A percentile compares a stretch with the other conserved stretches of the same genome.
phyloP scores from a whole-genome alignment of 2,888 invertebrate species.

The Ectropis crepuscularia region DNA sequence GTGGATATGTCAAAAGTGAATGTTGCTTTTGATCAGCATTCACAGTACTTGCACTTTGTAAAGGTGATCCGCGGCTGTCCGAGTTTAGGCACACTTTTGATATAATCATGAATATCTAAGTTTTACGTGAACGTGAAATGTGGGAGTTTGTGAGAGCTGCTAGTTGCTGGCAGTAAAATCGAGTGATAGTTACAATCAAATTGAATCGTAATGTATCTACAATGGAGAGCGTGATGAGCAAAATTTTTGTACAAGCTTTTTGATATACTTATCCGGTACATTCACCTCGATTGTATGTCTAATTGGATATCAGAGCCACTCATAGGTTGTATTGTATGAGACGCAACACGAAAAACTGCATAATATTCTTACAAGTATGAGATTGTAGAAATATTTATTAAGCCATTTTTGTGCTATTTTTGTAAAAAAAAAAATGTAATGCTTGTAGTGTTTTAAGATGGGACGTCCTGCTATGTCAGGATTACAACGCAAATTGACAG shows the following conservation, averaged over 20 bases:
- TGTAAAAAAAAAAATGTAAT: constrained; percentile 66
- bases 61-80: constrained; percentile 50
- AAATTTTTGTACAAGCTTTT: constrained; percentile 78
- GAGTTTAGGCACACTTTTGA: constrained; percentile 50
- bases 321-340: constrained; percentile 50
- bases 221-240: constrained; percentile 61
- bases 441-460: constrained; percentile 61
- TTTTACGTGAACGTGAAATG: constrained; percentile 64
- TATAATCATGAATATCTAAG: constrained; percentile 61
- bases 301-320: constrained; percentile 52
- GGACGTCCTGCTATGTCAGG: constrained; percentile 13
- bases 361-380: constrained; percentile 70
- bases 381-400: constrained; percentile 74
- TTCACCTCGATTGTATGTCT: constrained; percentile 50
- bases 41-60: constrained; percentile 54
- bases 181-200: constrained; percentile 83
- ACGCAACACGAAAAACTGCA: constrained; percentile 71
- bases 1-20: constrained; percentile 58
- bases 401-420: constrained; percentile 80
- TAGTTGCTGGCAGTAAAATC: constrained; percentile 82
- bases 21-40: constrained; percentile 42
- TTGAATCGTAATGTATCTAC: constrained; percentile 68
- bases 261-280: constrained; percentile 48
- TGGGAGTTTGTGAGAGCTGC: constrained; percentile 72
- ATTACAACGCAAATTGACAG: neutral